Evolutionary conservation across 2,888 invertebrate genomes (phyloP), one percentile per base, ranked within the genome.

Genomic region (Eupsilia transversa): DNA sequence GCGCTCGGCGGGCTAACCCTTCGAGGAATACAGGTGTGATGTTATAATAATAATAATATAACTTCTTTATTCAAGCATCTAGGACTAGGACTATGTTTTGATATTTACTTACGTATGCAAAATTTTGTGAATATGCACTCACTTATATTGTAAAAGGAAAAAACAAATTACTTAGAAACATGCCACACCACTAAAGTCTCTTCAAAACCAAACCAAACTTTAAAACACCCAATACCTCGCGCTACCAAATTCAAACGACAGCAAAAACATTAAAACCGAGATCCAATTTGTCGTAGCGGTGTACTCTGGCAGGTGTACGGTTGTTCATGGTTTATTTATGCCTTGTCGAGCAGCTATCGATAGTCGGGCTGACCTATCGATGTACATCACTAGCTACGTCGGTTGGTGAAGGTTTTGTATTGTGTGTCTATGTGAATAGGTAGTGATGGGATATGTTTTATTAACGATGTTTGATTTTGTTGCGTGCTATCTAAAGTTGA

Each of bases 321-420:
- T 67, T 80, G 86, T 84, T 82, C 87, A 86, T 87, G 86, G 86
- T 86, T 88, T 87, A 86, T 88, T 87, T 88, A 87, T 87, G 76
- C 77, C 77, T 78, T 74, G 83, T 85, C 78, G 84, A 84, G 71
- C 79, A 73, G 67, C 75, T 80, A 85, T 86, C 83, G 85, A 86
- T 80, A 78, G 74, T 79, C 72, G 77, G 75, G 75, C 73, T 84
- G 84, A 86, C 86, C 86, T 87, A 84, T 84, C 72, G 71, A 72
- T 66, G 80, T 80, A 83, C 82, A 82, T 83, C 82, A 82, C 82
- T 82, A 83, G 76, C 80, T 72, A 81, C 57, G 61, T 57, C 61
- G 57, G 56, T 71, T 10, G 56, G 63, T 71, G 61, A 65, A 56
- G 66, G 82, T 78, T 82, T 83, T 70, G 70, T 72, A 76, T 79